Conservation (phyloP, 2,113 vertebrate species). For the Gopherus evgoodei region DNA sequence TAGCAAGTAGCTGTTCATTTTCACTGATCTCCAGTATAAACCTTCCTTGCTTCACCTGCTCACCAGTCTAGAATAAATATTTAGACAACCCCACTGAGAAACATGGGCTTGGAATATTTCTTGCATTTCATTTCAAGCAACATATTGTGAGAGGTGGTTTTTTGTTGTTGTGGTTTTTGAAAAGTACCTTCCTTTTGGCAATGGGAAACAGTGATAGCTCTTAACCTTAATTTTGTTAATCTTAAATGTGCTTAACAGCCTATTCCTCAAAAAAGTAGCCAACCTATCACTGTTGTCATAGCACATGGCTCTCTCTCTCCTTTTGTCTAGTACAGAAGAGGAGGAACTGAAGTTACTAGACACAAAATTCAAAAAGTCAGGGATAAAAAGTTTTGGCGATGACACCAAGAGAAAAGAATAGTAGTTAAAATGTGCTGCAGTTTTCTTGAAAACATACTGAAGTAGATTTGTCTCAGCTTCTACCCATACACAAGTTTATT, state of each 20-base stretch:
- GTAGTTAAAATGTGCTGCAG: neutral
- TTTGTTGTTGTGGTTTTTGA: no score
- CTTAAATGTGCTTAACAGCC: neutral
- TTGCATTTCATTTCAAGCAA: neutral
- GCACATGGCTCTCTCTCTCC: constrained; percentile 1
- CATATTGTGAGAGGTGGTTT: neutral
- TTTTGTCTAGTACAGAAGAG: neutral
- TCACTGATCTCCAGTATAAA: neutral
- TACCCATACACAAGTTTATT: neutral
- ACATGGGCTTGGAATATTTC: neutral
- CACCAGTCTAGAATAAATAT: neutral
- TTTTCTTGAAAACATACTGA: constrained; percentile 54
- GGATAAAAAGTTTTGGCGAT: neutral
- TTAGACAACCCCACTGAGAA: neutral
- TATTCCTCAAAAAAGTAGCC: neutral
- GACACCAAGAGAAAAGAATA: neutral
- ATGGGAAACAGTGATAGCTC: neutral
- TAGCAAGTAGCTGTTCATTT: neutral
- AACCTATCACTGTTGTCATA: constrained; percentile 32
- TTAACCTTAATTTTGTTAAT: neutral
- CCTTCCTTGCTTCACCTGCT: neutral
- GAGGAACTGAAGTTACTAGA: no score
- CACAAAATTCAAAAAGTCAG: constrained; percentile 16
- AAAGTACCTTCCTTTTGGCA: neutral
- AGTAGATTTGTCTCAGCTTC: neutral